Evolutionary conservation across 2,797 vertebrate genomes (phyloP).

Genomic region (Coreius guichenoti): DNA sequence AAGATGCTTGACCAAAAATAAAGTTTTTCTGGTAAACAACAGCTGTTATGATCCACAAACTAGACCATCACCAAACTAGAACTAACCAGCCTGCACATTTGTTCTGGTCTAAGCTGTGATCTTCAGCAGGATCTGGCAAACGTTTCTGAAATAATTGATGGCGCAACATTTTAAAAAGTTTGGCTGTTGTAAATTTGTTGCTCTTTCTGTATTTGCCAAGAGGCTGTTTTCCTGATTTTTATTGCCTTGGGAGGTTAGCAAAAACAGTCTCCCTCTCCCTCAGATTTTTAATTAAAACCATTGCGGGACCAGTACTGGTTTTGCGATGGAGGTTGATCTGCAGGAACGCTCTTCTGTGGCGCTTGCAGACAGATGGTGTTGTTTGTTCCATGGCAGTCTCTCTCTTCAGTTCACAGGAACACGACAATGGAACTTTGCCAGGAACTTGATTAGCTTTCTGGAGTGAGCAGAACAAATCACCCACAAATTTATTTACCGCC

Average conservation of each 20-base stretch:
- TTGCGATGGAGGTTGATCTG: slow-evolving; percentile 63
- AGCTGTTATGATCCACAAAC: not conserved
- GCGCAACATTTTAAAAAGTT: slow-evolving; percentile 63
- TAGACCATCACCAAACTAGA: not conserved
- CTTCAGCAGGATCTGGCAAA: slow-evolving; percentile 55
- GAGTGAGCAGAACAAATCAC: slow-evolving; percentile 64
- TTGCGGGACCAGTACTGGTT: slow-evolving; percentile 66
- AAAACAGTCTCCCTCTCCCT: slow-evolving; percentile 41
- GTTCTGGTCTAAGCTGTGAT: not conserved
- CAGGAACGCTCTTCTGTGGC: slow-evolving; percentile 64
- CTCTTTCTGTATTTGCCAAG: slow-evolving; percentile 73
- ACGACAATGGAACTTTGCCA: slow-evolving; percentile 53
- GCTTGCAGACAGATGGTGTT: slow-evolving; percentile 73
- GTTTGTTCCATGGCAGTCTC: slow-evolving; percentile 64
- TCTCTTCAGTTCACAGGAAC: slow-evolving; percentile 29
- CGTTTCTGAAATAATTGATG: slow-evolving; percentile 65
- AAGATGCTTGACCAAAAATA: not conserved
- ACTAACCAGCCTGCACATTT: not conserved
- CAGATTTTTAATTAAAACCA: slow-evolving; percentile 74
- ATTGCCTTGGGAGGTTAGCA: slow-evolving; percentile 59
- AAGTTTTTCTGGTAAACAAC: not conserved
- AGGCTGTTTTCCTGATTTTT: slow-evolving; percentile 64
- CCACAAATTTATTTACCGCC: slow-evolving; percentile 64
- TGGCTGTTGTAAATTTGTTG: slow-evolving; percentile 64
- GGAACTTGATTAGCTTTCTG: slow-evolving; percentile 59